Base-by-base conservation (phyloP, 1,140 invertebrate species). In the Drosophila kurseongensis region DNA sequence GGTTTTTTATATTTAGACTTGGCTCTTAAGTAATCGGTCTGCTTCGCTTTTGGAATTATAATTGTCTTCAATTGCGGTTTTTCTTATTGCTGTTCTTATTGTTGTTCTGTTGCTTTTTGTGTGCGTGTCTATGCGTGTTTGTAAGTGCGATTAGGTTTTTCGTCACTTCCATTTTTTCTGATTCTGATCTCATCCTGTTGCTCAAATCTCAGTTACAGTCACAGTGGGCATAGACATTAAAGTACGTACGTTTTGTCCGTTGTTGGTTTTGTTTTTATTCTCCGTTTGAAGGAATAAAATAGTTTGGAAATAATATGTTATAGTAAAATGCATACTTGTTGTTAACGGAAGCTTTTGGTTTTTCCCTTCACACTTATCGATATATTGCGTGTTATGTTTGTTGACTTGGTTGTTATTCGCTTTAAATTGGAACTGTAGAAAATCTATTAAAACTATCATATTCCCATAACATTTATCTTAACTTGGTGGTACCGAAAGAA, bases 401-500 rank as follows among this genome's bases (percentile, higher is more conserved):
- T 50, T 68, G 42, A 45, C 40, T 57, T 57, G 40, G n/a, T 51
- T 45, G 47, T 42, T 62, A 36, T 50, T 74, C 58, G 18, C 54
- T 42, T 60, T 41, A 35, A 61, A 66, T 71, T 72, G 83, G 45
- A 83, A 79, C 67, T 80, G 80, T 89, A 77, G 76, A 88, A 79
- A 80, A 58, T 80, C 54, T 71, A 78, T 78, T 77, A 77, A 75
- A 76, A 72, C 69, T 63, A 65, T 77, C 52, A 60, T 83, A 69
- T 79, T 75, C 59, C 55, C 66, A 58, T 66, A 54, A 80, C 55
- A 77, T 47, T 74, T 77, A 51, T 76, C 44, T 66, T 80, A 54
- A 58, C 36, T 75, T 63, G 84, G 83, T 88, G 84, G 83, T 88
- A 89, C 44, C 80, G 62, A 82, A 85, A 83, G 63, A 80, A 79